Conservation (phyloP, 2,888 invertebrate species). For the Halictus quadricinctus region DNA sequence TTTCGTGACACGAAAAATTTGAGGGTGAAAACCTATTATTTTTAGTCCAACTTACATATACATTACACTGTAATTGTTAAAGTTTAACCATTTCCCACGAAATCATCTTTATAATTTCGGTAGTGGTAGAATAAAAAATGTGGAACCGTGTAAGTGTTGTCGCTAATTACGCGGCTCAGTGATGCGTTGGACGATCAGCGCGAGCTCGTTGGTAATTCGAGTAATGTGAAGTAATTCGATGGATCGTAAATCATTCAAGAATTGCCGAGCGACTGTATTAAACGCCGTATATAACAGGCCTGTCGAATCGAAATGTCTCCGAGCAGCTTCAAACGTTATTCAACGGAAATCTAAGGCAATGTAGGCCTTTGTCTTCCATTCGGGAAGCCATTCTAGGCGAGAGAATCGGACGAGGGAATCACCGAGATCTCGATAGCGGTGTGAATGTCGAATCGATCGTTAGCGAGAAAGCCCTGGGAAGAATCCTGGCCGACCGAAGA, state of each 20-base stretch:
- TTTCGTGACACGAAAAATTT: no score
- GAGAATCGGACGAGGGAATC: conserved; percentile 58
- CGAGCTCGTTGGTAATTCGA: neutral
- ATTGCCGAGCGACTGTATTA: conserved; percentile 5
- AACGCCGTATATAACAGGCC: conserved; percentile 35
- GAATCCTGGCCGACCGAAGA: conserved; percentile 38
- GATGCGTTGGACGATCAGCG: neutral
- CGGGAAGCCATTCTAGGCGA: conserved; percentile 51
- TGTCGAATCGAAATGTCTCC: conserved; percentile 26
- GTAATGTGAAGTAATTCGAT: neutral
- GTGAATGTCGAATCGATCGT: conserved; percentile 62
- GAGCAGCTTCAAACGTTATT: conserved; percentile 55
- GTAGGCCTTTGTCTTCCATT: conserved; percentile 62
- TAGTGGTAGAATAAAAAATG: no score
- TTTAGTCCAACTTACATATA: no score
- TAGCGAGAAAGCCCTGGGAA: conserved; percentile 47
- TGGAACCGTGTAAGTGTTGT: neutral
- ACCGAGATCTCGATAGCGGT: conserved; percentile 40
- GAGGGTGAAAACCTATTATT: no score
- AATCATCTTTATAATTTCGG: no score
- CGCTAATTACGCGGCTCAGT: neutral
- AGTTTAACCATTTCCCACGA: no score
- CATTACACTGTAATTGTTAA: no score
- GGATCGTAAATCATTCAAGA: conserved; percentile 21
- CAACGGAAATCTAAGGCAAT: conserved; percentile 54